Evolutionary conservation across 2,888 invertebrate genomes (phyloP).

Genomic region (Andrena minutula): DNA sequence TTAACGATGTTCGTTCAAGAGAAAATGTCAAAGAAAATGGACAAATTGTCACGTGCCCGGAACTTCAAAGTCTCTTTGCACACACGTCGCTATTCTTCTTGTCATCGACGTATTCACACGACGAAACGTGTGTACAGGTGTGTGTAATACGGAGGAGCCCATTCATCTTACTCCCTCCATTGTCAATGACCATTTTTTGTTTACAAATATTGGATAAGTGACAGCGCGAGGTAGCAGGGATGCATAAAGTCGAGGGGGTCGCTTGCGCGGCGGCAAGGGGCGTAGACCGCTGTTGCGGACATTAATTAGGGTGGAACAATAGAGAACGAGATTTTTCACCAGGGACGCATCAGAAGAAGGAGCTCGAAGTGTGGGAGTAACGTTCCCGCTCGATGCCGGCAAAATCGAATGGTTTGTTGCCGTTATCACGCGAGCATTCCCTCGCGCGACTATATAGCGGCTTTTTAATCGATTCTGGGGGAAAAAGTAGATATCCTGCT

Average conservation of each 20-base stretch:
- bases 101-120: not conserved
- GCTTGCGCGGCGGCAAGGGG: conserved; percentile 23
- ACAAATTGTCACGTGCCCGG: not conserved
- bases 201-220: conserved; percentile 85
- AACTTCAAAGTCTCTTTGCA: not conserved
- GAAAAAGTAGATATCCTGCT: too few relatives aligned
- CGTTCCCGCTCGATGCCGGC: conserved; percentile 62
- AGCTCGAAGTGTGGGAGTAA: conserved; percentile 83
- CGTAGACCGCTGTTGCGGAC: conserved; percentile 56
- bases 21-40: not conserved
- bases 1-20: too few relatives aligned
- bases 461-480: not conserved
- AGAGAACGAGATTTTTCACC: conserved; percentile 83
- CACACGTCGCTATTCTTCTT: too few relatives aligned
- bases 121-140: not conserved
- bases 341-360: conserved; percentile 79
- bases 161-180: conserved; percentile 72
- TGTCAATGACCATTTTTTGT: conserved; percentile 83
- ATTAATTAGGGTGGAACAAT: conserved; percentile 84
- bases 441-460: not conserved
- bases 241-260: conserved; percentile 70
- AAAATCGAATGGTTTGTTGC: conserved; percentile 60
- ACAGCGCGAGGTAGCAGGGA: conserved; percentile 81
- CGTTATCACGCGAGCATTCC: not conserved
- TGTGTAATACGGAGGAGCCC: conserved; percentile 28